Conservation (phyloP, 2,797 vertebrate genomes). For the Potorous gilbertii region DNA sequence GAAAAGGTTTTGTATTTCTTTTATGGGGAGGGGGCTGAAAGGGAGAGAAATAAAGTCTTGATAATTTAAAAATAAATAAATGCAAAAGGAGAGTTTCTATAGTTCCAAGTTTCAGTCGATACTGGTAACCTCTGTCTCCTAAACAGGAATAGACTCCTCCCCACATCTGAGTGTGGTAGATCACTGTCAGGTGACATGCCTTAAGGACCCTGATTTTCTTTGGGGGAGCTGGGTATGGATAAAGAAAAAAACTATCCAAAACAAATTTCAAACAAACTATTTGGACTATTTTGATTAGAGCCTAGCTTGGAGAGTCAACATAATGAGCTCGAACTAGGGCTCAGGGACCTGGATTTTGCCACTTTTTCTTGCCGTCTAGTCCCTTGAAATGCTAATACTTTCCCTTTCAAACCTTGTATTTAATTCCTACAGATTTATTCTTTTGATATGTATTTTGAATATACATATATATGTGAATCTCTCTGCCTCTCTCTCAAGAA, state of each 20-base stretch:
- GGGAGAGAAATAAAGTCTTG: background rate
- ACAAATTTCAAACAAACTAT: too few species aligned
- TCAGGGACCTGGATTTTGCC: too few species aligned
- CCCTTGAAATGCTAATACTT: too few species aligned
- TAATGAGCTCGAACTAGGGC: too few species aligned
- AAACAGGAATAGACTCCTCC: background rate
- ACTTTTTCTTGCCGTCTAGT: too few species aligned
- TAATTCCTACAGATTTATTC: too few species aligned
- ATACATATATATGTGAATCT: too few species aligned
- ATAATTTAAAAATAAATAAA: background rate
- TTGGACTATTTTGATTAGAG: too few species aligned
- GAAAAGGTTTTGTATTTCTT: background rate
- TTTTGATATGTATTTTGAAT: too few species aligned
- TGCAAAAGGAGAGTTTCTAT: background rate
- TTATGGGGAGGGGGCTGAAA: background rate
- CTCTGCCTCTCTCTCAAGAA: too few species aligned
- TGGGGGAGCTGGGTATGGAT: background rate
- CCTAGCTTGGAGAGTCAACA: too few species aligned
- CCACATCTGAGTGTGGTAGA: background rate
- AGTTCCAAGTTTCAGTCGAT: background rate
- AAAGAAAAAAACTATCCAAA: background rate
- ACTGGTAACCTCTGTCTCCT: background rate
- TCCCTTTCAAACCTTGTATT: too few species aligned
- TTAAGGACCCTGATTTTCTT: background rate
- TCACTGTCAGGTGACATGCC: background rate